These are phyloP conservation scores for Pocillopora grandis DNA, from an alignment of 92 coral and sea anemone species.

Conservation along the genomic window DNA sequence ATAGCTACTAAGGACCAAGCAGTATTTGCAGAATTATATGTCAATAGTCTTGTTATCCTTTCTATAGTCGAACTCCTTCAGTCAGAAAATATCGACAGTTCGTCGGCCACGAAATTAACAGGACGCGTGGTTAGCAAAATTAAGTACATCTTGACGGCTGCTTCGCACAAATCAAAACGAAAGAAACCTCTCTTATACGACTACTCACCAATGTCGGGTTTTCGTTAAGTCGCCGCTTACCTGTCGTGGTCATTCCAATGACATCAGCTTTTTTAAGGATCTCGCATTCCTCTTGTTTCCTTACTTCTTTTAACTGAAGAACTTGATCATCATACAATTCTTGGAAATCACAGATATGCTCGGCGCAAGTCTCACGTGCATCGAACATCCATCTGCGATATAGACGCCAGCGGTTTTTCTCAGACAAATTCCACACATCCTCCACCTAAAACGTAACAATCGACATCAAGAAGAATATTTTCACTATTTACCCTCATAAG, in stretches of 20 bases:
- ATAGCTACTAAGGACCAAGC: too few relatives aligned
- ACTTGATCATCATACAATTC: constrained; percentile 11
- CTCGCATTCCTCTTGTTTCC: constrained; percentile 29
- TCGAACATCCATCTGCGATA: constrained; percentile 64
- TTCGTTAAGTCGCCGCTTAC: constrained; percentile 10
- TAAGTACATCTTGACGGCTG: too few relatives aligned
- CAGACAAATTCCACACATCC: constrained; percentile 48
- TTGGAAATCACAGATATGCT: constrained; percentile 14
- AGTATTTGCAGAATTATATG: too few relatives aligned
- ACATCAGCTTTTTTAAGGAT: constrained; percentile 57
- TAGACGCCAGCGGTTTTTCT: constrained; percentile 61
- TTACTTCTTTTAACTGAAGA: constrained; percentile 29
- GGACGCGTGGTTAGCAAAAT: too few relatives aligned
- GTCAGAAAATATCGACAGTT: too few relatives aligned
- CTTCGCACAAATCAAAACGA: too few relatives aligned
- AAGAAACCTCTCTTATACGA: too few relatives aligned
- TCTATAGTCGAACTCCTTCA: too few relatives aligned
- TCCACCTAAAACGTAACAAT: not conserved
- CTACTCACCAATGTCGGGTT: not conserved
- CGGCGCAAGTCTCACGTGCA: constrained; percentile 16
- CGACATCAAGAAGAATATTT: not conserved
- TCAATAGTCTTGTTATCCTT: too few relatives aligned
- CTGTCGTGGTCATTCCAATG: constrained; percentile 74
- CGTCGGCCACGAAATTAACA: too few relatives aligned
- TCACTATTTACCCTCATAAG: too few relatives aligned